These are phyloP conservation scores for Pectinophora gossypiella DNA, from an alignment of 1,140 invertebrate species.

Conservation along the genomic window DNA sequence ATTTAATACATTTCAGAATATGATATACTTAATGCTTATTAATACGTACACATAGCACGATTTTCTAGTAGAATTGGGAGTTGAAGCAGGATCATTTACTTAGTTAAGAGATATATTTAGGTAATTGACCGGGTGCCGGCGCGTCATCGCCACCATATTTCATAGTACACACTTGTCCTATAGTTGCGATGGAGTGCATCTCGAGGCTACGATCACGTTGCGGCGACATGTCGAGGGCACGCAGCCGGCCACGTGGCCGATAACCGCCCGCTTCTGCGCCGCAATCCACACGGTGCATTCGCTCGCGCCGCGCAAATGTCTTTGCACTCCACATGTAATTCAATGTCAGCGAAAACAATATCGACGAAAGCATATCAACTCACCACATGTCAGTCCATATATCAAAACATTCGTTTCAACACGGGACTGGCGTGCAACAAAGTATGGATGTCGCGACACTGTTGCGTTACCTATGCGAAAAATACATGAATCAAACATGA, in stretches of 20 bases:
- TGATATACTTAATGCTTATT: no score
- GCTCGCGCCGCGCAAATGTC: conserved; percentile 16
- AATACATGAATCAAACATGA: no score
- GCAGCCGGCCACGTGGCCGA: conserved; percentile 34
- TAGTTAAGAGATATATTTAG: background rate
- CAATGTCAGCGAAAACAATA: conserved; percentile 8
- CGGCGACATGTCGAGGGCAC: conserved; percentile 23
- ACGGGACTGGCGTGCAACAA: no score
- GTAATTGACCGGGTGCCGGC: background rate
- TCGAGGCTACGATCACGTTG: conserved; percentile 25
- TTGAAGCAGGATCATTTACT: background rate
- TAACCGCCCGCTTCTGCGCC: conserved; percentile 29
- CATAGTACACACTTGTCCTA: no score
- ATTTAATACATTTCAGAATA: no score
- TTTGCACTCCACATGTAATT: conserved; percentile 15
- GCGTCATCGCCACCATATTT: background rate
- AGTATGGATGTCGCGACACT: no score
- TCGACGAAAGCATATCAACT: background rate
- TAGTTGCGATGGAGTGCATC: conserved; percentile 12
- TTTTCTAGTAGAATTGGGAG: background rate
- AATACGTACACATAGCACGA: no score
- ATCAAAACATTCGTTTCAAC: background rate
- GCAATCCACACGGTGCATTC: conserved; percentile 15
- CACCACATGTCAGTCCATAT: background rate
- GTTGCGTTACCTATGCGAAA: no score